Percentiles rank a stretch among this genome's conserved stretches.
Evolutionary conservation across 1,140 invertebrate genomes (phyloP).

Genomic region (Pseudachorutes palmiensis): DNA sequence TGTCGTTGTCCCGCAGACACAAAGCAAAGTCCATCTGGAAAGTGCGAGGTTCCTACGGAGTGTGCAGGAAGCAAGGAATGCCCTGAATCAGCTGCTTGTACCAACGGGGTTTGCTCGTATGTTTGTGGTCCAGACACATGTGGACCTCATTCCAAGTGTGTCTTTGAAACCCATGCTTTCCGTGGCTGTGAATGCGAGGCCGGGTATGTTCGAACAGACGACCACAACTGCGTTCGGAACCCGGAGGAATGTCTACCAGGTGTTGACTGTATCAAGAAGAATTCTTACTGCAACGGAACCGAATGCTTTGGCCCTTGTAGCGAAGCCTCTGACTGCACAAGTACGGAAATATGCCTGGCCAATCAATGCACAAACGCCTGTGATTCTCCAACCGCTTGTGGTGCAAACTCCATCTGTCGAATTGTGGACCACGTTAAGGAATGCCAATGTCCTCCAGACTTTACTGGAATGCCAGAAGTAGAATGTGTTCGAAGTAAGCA

Average conservation of each 20-base stretch:
- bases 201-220: slow-evolving; percentile 52
- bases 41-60: slow-evolving; percentile 66
- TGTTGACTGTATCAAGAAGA: slow-evolving; percentile 58
- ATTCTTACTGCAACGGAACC: slow-evolving; percentile 71
- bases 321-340: slow-evolving; percentile 67
- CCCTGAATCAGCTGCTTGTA: slow-evolving; percentile 64
- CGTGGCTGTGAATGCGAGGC: slow-evolving; percentile 59
- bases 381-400: slow-evolving; percentile 63
- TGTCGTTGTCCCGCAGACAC: slow-evolving; percentile 67
- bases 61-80: slow-evolving; percentile 69
- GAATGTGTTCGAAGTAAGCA: slow-evolving; percentile 74
- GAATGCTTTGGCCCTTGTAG: slow-evolving; percentile 71
- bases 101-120: slow-evolving; percentile 59
- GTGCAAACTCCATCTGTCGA: slow-evolving; percentile 73
- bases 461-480: slow-evolving; percentile 72
- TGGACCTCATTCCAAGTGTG: slow-evolving; percentile 73
- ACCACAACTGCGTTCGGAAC: slow-evolving; percentile 51
- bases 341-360: slow-evolving; percentile 66
- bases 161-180: slow-evolving; percentile 60
- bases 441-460: slow-evolving; percentile 72
- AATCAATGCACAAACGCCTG: slow-evolving; percentile 81
- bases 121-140: slow-evolving; percentile 66
- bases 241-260: slow-evolving; percentile 56
- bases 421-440: slow-evolving; percentile 65
- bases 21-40: slow-evolving; percentile 66